Conservation (phyloP, 2,797 vertebrate genomes). For the Intellagama lesueurii region DNA sequence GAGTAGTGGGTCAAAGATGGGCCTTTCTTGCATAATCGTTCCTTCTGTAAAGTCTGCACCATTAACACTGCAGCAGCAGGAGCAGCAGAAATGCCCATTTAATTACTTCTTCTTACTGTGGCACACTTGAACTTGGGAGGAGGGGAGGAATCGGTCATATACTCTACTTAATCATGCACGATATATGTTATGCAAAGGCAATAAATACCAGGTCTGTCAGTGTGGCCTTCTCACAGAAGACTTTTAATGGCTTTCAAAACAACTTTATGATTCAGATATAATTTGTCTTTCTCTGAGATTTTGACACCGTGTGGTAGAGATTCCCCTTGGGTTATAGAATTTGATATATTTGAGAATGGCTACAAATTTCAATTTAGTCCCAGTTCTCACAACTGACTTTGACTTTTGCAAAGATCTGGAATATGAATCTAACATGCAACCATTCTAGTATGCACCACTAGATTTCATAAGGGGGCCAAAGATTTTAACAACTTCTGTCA, state of each 20-base stretch:
- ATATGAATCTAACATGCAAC: not conserved
- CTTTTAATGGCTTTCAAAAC: not conserved
- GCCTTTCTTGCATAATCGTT: not conserved
- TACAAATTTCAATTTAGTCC: not conserved
- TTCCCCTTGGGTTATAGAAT: not conserved
- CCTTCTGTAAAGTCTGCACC: not conserved
- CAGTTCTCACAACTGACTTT: not conserved
- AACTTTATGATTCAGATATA: not conserved
- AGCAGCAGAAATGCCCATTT: accelerated
- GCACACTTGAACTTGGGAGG: accelerated
- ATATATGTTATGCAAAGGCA: not conserved
- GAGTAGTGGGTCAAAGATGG: not conserved
- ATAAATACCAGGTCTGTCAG: accelerated
- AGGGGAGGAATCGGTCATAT: not conserved
- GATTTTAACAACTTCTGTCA: not conserved
- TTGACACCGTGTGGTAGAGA: not conserved
- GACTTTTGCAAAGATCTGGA: accelerated
- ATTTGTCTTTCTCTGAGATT: constrained; percentile 15
- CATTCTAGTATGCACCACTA: not conserved
- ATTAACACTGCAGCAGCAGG: accelerated
- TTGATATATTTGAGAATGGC: not conserved
- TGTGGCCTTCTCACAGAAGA: accelerated
- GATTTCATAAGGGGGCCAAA: not conserved
- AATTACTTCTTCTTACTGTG: not conserved
- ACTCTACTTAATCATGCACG: accelerated